Percentiles rank a stretch among this genome's conserved stretches.
Evolutionary conservation across 1,140 invertebrate species (phyloP).

Genomic region (Nebria ingens): DNA sequence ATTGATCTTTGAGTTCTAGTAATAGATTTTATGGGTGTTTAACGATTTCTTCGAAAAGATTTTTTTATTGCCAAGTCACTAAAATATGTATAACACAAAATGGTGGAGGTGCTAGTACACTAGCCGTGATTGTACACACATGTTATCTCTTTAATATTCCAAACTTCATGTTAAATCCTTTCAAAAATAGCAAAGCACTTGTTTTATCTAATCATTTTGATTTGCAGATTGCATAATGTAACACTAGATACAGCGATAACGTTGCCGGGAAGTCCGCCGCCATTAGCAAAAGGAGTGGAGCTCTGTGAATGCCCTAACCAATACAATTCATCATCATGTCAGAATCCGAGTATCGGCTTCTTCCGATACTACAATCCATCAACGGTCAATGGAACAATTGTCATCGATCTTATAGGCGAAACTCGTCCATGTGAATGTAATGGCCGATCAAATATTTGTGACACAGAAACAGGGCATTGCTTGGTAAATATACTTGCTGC

Average conservation of each 20-base stretch:
- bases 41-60: too few relatives aligned
- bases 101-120: too few relatives aligned
- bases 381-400: constrained; percentile 13
- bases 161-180: too few relatives aligned
- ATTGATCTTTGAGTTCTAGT: too few relatives aligned
- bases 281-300: constrained; percentile 74
- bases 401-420: constrained; percentile 60
- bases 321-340: constrained; percentile 75
- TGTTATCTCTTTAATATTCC: too few relatives aligned
- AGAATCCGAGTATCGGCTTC: constrained; percentile 78
- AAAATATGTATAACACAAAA: too few relatives aligned
- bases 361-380: constrained; percentile 44
- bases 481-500: constrained; percentile 40
- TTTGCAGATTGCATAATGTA: constrained; percentile 58
- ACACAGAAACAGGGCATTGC: constrained; percentile 79
- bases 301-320: constrained; percentile 72
- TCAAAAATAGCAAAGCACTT: too few relatives aligned
- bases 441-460: constrained; percentile 64
- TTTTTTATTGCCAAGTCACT: too few relatives aligned
- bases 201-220: too few relatives aligned
- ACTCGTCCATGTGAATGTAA: constrained; percentile 75
- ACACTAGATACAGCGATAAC: constrained; percentile 72
- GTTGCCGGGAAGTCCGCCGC: constrained; percentile 46
- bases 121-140: background rate
- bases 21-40: too few relatives aligned